phyloP scores from a whole-genome alignment of 1,140 invertebrate species.

The Chlorops oryzae region DNA sequence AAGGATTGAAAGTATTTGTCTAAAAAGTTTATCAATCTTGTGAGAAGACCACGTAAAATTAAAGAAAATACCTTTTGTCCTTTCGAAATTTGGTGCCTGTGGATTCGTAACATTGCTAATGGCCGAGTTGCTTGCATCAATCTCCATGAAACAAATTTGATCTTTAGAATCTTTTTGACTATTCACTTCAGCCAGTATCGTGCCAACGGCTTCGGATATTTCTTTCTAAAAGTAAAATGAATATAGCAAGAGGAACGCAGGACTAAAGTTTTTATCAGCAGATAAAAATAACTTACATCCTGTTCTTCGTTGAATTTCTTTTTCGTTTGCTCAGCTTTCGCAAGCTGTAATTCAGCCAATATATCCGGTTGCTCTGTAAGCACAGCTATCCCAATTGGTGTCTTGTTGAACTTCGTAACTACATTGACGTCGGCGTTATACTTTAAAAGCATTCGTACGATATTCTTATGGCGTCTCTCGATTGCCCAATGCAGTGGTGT shows the following conservation, averaged over 20 bases:
- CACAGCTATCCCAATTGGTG: conserved; percentile 68
- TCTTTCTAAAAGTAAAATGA: too few species aligned
- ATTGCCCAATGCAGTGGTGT: conserved; percentile 93
- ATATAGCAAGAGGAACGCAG: too few species aligned
- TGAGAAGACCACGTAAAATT: too few species aligned
- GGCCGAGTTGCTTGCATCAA: too few species aligned
- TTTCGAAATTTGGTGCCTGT: too few species aligned
- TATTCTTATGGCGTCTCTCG: conserved; percentile 69
- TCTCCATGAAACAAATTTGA: too few species aligned
- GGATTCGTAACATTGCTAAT: too few species aligned
- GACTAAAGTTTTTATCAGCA: not conserved
- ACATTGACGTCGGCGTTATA: conserved; percentile 63
- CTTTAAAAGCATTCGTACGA: conserved; percentile 64
- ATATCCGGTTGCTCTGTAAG: conserved; percentile 37
- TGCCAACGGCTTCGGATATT: conserved; percentile 44
- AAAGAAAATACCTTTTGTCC: too few species aligned
- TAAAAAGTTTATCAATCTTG: too few species aligned
- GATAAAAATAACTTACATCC: conserved; percentile 25
- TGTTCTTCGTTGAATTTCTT: conserved; percentile 36
- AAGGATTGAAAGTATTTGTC: too few species aligned
- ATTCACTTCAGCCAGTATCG: conserved; percentile 27
- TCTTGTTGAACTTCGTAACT: conserved; percentile 78
- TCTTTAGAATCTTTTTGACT: too few species aligned
- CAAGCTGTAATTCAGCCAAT: conserved; percentile 37
- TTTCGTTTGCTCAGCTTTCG: conserved; percentile 30